A percentile compares a stretch with the other conserved stretches of the same genome.
These are phyloP conservation scores for Chrysogorgia sp. DNA, from an alignment of 92 coral and sea anemone genomes.

Conservation along the genomic window DNA sequence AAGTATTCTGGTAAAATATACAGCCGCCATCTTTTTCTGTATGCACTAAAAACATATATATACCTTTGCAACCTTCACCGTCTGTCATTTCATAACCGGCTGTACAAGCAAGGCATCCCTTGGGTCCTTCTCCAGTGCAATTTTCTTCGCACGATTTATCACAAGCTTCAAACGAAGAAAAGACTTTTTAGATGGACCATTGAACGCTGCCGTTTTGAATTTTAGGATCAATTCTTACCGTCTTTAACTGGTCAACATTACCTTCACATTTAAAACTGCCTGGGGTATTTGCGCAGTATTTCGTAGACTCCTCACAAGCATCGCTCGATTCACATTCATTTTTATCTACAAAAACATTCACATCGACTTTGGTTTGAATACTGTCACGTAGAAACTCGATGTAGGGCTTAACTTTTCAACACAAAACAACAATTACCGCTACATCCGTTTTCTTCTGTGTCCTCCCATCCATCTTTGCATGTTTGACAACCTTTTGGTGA, in stretches of 20 bases:
- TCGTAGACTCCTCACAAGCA: slow-evolving; percentile 64
- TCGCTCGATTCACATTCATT: slow-evolving; percentile 84
- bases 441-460: slow-evolving; percentile 86
- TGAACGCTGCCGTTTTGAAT: no score
- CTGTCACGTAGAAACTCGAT: no score
- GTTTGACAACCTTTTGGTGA: slow-evolving; percentile 75
- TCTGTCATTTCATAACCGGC: slow-evolving; percentile 81
- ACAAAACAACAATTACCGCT: no score
- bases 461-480: slow-evolving; percentile 89
- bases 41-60: no score
- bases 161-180: slow-evolving; percentile 59
- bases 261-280: slow-evolving; percentile 92
- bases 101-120: slow-evolving; percentile 78
- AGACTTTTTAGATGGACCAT: no score
- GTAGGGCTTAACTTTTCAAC: no score
- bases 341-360: slow-evolving; percentile 55
- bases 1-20: no score
- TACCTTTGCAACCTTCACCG: slow-evolving; percentile 93
- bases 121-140: slow-evolving; percentile 87
- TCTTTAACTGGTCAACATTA: slow-evolving; percentile 19
- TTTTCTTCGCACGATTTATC: slow-evolving; percentile 87
- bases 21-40: no score
- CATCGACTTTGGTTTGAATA: no score
- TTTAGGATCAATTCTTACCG: background rate
- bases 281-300: slow-evolving; percentile 84